Base-by-base conservation (phyloP, 2,888 invertebrate species). In the Erebia epiphron region DNA sequence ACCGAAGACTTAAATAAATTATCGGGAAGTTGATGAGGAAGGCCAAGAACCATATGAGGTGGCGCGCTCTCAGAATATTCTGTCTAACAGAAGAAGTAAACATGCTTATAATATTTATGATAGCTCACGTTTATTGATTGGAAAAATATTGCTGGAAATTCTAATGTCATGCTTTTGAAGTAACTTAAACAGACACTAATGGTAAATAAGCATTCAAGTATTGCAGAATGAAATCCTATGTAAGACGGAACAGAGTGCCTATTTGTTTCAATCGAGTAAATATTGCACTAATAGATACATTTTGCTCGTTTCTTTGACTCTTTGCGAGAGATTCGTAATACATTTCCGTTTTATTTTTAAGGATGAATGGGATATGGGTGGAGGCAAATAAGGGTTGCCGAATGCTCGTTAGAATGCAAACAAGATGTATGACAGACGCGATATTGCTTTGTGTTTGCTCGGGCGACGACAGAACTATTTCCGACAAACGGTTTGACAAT, bases 381-480 rank as follows among this genome's bases (percentile, higher is more conserved):
- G 60, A 65, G 18, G 57, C 57, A 68, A 73, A 70, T 67, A 65
- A 68, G 67, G 67, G 67, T 67, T 58, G 43, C 67, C 26, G 57
- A 58, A 67, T 68, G 70, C 69, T 73, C 66, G 73, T 76, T 73
- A 70, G 68, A 71, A 74, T 76, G 75, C 71, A 76, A 76, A 76
- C 72, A 76, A 71, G 68, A 73, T 70, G 71, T 74, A 74, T 74
- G 73, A 73, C 70, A 69, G 70, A 70, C 71, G 56, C 71, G 76
- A 76, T 75, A 76, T 76, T 76, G 73, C 75, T 75, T 76, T 75
- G 72, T 75, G 71, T 76, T 76, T 76, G 73, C 72, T 46, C 62
- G 67, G 62, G 72, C 60, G 61, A 72, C 68, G 72, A 72, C 67
- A 64, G 67, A 61, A 66, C 68, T 69, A 67, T 71, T 68, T 58